Evolutionary conservation across 2,113 vertebrate genomes (phyloP), one percentile per base, ranked within the genome.

Genomic region (Odocoileus hemionus): DNA sequence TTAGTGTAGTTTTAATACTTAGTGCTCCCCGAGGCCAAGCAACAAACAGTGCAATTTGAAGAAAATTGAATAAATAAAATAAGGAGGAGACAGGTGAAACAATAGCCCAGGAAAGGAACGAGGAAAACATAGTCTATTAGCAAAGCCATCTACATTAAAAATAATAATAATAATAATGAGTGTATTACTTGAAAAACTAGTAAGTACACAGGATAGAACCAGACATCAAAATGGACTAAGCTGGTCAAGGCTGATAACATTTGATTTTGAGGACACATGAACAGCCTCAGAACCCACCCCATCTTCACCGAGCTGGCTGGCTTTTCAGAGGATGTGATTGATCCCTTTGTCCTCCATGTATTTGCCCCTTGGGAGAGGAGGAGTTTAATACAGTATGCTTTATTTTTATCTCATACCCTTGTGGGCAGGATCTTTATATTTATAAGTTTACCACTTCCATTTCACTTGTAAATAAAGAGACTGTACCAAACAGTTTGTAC

Each of bases 41-140:
- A 96, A 95, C 54, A 96, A 97, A 91, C 11, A 30, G 82, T 70
- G 79, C 85, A 96, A 95, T 96, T 57, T 94, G 76, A 96, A 97
- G 55, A 90, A 95, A 94, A 97, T 23, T 97, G 70, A 96, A 76
- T 96, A 98, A 98, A 96, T 98, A 96, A 96, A 97, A 96, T 96
- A 96, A 94, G 36, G 60, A 85, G 92, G 79, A 96, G 67, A 95
- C 5, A 90, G 94, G 94, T 91, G 60, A 94, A 95, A 97, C n/a
- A 83, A 94, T 61, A 94, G 93, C 55, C 14, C 7, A 85, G 50
- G 43, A 92, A 95, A 90, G 17, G 30, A 94, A 96, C 19, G 25
- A 94, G 67, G 86, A 96, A 89, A 70, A 55, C 64, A 70, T 39
- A 92, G 43, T 19, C 67, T 79, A 61, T 91, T 92, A 95, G 54